phyloP scores from a whole-genome alignment of 2,113 vertebrate genomes.

The Pteruthius melanotis region DNA sequence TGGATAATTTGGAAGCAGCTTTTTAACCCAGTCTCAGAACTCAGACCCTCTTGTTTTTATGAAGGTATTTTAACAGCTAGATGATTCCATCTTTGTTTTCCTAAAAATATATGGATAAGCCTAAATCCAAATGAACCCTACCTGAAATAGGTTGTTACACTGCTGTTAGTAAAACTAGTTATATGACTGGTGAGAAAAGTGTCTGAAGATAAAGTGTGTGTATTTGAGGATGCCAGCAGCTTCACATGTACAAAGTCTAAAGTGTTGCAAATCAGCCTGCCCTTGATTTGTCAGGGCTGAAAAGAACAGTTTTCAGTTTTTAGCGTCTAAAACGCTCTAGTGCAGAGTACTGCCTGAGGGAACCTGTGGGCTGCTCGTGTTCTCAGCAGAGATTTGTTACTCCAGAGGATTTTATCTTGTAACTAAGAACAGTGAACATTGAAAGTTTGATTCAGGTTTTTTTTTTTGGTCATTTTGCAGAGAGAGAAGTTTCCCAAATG shows the following conservation, averaged over 20 bases:
- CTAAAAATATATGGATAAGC: background rate
- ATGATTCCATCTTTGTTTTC: background rate
- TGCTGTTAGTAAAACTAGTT: background rate
- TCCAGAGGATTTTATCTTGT: background rate
- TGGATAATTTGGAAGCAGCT: background rate
- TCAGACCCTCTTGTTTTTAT: background rate
- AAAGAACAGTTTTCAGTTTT: background rate
- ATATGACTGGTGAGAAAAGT: background rate
- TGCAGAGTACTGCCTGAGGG: background rate
- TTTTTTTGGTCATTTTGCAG: background rate
- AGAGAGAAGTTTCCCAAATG: background rate
- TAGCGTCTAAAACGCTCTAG: background rate
- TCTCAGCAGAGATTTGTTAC: constrained; percentile 7
- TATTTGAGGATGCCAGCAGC: background rate
- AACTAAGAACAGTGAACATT: background rate
- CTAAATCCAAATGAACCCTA: background rate
- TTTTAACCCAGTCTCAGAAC: background rate
- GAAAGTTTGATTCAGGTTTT: background rate
- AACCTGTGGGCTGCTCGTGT: background rate
- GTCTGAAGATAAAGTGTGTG: background rate
- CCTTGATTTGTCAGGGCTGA: background rate
- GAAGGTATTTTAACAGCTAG: background rate
- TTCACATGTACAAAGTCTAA: background rate
- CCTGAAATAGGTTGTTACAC: background rate
- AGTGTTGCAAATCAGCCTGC: background rate